Evolutionary conservation across 30 jellyfish, hydroid and myxozoan genomes (phyloP), one percentile per base, ranked within the genome.

Genomic region (Mastigias papua): DNA sequence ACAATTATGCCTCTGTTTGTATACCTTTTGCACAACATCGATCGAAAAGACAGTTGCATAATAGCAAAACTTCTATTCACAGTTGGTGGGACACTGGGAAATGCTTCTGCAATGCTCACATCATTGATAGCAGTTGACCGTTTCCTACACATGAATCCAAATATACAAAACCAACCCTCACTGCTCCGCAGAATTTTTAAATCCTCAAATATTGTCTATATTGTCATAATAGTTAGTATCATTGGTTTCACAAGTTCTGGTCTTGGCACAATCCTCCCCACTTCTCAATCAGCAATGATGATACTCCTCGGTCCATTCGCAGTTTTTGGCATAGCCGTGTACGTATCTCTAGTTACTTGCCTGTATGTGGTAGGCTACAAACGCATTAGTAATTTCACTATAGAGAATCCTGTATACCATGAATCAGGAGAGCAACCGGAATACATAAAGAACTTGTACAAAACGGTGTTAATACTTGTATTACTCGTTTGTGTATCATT

Each of bases 91-190:
- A 10, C 57, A n/a, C n/a, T 34, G 16, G 42, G 29, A n/a, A 20
- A 23, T 17, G 1, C 34, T 16, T 31, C 82, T 0, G 82, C 66
- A 2, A 20, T 33, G 30, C 17, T 71, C 19, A 71, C 65, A 33
- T 32, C 34, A 5, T 33, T 71, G 46, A 31, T 23, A 33, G 82
- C 82, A 71, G 23, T 71, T 17, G 82, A 71, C 34, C 82, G 82
- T 3, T 71, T 23, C 65, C 66, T 31, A 2, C 82, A 71, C 66
- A 71, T 71, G 82, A 71, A 71, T n/a, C 82, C 82, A 22, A 34
- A 71, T 54, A 15, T 71, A 4, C 66, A 35, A 34, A 17, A 71
- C 66, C 65, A 34, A 20, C 37, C 74, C 66, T 31, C 82, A 31
- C 19, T 11, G 22, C 22, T 71, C 31, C 21, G 16, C 31, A 32